phyloP scores from a whole-genome alignment of 2,113 vertebrate genomes.

The Corythaixoides concolor region DNA sequence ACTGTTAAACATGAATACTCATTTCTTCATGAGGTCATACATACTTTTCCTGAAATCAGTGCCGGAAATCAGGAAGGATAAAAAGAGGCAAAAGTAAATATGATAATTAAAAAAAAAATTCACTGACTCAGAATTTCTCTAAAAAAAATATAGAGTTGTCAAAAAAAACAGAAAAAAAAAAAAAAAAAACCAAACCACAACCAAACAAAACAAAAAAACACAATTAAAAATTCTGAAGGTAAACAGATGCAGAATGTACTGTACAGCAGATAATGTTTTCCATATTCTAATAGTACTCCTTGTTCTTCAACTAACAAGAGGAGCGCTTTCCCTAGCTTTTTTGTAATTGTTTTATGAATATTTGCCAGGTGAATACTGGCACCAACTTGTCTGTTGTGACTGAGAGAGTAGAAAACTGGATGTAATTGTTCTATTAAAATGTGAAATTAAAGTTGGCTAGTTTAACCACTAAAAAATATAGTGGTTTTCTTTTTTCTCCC shows the following conservation, averaged over 20 bases:
- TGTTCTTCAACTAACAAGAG: background rate
- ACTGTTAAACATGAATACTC: background rate
- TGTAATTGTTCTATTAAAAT: background rate
- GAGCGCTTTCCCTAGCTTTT: background rate
- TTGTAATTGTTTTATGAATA: background rate
- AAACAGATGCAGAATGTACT: background rate
- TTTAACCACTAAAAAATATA: background rate
- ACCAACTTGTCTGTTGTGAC: background rate
- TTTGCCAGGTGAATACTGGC: background rate
- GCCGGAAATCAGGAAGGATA: background rate
- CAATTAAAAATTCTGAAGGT: background rate
- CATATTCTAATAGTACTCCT: background rate
- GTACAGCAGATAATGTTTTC: background rate
- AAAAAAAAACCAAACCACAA: background rate
- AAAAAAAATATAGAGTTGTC: too few species aligned
- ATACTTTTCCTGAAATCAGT: background rate
- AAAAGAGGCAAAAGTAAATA: too few species aligned
- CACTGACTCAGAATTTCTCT: too few species aligned
- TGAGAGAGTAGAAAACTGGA: background rate
- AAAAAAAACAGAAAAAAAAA: too few species aligned
- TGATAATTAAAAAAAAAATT: too few species aligned
- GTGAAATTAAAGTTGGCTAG: background rate
- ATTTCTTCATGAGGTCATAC: background rate
- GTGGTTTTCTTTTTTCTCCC: rapidly evolving
- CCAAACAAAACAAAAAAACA: too few species aligned